Percentiles rank a stretch among this genome's conserved stretches.
These are phyloP conservation scores for Thripadectes ignobilis DNA, from an alignment of 2,797 vertebrate genomes.

Conservation along the genomic window DNA sequence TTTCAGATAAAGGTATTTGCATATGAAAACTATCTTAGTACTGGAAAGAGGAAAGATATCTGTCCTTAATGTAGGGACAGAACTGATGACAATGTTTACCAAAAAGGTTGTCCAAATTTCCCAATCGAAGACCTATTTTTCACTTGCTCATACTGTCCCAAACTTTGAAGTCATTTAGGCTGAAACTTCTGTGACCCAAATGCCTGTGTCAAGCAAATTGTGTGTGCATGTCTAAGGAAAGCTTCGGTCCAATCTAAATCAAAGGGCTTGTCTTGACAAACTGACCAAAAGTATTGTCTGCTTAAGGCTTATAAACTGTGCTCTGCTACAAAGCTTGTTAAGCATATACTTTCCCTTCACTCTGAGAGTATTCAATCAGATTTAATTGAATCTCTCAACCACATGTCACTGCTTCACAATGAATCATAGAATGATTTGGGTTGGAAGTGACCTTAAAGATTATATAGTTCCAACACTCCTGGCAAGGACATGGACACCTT, in stretches of 20 bases:
- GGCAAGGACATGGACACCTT: background rate
- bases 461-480: no score
- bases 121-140: background rate
- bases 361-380: background rate
- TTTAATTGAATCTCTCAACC: background rate
- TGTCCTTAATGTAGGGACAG: background rate
- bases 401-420: background rate
- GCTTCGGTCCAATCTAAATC: background rate
- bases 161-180: background rate
- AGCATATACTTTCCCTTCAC: background rate
- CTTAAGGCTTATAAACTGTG: background rate
- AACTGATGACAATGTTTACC: background rate
- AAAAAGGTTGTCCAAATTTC: background rate
- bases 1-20: background rate
- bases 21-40: background rate
- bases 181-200: background rate
- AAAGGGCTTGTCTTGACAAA: background rate
- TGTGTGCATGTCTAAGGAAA: background rate
- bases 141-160: background rate
- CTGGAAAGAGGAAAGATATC: background rate
- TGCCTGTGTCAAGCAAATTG: background rate
- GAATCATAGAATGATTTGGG: background rate
- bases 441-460: background rate
- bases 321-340: background rate
- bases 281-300: background rate